A percentile compares a stretch with the other conserved stretches of the same genome.
Conservation (phyloP, 2,113 vertebrate species). For the Syngnathus typhle region DNA sequence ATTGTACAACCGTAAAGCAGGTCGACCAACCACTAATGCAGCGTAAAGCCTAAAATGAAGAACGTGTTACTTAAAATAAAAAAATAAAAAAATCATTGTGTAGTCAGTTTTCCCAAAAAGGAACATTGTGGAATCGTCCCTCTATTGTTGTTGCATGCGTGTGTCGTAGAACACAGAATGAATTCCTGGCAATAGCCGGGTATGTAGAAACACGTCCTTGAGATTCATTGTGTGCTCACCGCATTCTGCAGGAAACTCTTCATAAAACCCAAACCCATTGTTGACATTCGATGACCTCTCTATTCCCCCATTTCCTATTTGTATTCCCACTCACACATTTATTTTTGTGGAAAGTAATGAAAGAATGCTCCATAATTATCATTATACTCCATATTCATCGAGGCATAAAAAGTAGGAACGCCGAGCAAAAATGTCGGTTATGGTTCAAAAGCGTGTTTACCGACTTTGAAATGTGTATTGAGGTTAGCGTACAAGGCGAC, state of each 20-base stretch:
- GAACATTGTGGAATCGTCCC: constrained; percentile 16
- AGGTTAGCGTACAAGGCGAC: constrained; percentile 49
- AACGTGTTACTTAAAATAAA: neutral
- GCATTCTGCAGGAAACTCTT: constrained; percentile 41
- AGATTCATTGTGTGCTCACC: constrained; percentile 41
- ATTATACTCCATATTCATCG: constrained; percentile 61
- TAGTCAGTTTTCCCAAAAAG: constrained; percentile 8
- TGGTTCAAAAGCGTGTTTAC: constrained; percentile 60
- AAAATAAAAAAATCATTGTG: no score
- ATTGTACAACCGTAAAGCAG: neutral
- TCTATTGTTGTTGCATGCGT: constrained; percentile 40
- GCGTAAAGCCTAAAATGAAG: neutral
- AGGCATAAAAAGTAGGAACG: constrained; percentile 51
- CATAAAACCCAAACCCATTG: constrained; percentile 36
- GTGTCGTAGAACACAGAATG: constrained; percentile 34
- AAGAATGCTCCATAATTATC: neutral
- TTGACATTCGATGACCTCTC: constrained; percentile 53
- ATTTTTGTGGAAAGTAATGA: constrained; percentile 4
- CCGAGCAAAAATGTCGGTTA: constrained; percentile 60
- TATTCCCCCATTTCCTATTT: constrained; percentile 29
- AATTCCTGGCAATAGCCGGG: constrained; percentile 45
- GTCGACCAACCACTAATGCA: neutral
- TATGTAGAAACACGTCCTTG: constrained; percentile 52
- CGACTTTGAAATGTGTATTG: constrained; percentile 62
- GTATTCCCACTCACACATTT: constrained; percentile 1